phyloP scores from a whole-genome alignment of 1,140 invertebrate genomes.

The Orussus abietinus region DNA sequence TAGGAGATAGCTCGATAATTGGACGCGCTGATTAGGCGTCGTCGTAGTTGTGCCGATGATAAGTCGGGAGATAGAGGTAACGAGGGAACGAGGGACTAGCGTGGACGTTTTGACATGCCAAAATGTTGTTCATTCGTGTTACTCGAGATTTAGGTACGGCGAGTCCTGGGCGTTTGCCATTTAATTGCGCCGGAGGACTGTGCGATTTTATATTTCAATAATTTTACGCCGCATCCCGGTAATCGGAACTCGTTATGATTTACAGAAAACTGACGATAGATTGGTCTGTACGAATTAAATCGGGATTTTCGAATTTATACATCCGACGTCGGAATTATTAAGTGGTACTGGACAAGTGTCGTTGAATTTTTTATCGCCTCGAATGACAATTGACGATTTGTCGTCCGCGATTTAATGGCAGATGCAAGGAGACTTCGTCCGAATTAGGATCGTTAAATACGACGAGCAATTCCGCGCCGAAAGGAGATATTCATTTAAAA shows the following conservation, averaged over 20 bases:
- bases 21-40: conserved; percentile 24
- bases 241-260: conserved; percentile 5
- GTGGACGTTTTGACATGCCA: conserved; percentile 37
- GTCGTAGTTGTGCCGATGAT: conserved; percentile 19
- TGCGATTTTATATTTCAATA: conserved; percentile 23
- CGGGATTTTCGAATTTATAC: conserved; percentile 4
- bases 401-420: too few relatives aligned
- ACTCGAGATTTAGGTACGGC: neutral
- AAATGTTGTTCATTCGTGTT: conserved; percentile 41
- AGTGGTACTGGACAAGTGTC: too few relatives aligned
- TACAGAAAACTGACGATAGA: conserved; percentile 1
- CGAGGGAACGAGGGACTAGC: conserved; percentile 7
- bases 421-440: too few relatives aligned
- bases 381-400: too few relatives aligned
- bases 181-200: conserved; percentile 14
- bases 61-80: conserved; percentile 4
- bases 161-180: neutral
- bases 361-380: too few relatives aligned
- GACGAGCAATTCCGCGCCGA: too few relatives aligned
- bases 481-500: too few relatives aligned
- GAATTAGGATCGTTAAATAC: too few relatives aligned
- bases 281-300: conserved; percentile 3
- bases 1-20: conserved; percentile 11
- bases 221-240: conserved; percentile 14
- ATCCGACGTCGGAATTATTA: too few relatives aligned